phyloP scores from a whole-genome alignment of 2,113 vertebrate genomes.

The Tachysurus fulvidraco region DNA sequence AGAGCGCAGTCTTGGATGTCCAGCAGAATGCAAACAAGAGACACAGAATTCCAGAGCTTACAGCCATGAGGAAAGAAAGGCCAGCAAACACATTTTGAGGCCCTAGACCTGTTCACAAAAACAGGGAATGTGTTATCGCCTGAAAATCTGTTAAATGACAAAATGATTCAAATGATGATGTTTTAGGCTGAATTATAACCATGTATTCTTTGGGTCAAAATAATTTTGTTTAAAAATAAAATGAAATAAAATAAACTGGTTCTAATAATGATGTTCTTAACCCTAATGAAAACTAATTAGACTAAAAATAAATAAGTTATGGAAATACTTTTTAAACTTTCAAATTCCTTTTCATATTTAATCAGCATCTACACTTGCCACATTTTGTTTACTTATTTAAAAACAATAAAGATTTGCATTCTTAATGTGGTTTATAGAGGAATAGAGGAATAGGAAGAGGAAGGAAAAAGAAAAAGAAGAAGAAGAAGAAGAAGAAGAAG shows the following conservation, averaged over 20 bases:
- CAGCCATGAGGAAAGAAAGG: conserved; percentile 72
- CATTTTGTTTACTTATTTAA: neutral
- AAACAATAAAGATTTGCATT: neutral
- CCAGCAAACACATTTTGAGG: conserved; percentile 70
- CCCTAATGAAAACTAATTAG: neutral
- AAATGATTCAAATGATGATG: neutral
- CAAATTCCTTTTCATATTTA: neutral
- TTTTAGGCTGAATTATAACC: neutral
- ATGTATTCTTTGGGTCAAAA: neutral
- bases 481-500: neutral
- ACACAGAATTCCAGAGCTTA: conserved; percentile 68
- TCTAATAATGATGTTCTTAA: neutral
- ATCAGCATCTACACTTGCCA: neutral
- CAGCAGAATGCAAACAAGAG: conserved; percentile 77
- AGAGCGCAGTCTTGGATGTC: conserved; percentile 68
- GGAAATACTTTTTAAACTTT: neutral
- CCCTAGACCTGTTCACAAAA: conserved; percentile 60
- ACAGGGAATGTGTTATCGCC: conserved; percentile 33
- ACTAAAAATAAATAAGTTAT: neutral
- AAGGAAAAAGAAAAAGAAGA: too few species aligned
- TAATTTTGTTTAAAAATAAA: too few species aligned
- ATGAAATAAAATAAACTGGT: too few species aligned
- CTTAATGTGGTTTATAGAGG: neutral
- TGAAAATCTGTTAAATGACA: neutral
- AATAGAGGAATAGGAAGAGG: too few species aligned